Evolutionary conservation across 1,140 invertebrate species (phyloP), one percentile per base, ranked within the genome.

Genomic region (Dendrolimus kikuchii): DNA sequence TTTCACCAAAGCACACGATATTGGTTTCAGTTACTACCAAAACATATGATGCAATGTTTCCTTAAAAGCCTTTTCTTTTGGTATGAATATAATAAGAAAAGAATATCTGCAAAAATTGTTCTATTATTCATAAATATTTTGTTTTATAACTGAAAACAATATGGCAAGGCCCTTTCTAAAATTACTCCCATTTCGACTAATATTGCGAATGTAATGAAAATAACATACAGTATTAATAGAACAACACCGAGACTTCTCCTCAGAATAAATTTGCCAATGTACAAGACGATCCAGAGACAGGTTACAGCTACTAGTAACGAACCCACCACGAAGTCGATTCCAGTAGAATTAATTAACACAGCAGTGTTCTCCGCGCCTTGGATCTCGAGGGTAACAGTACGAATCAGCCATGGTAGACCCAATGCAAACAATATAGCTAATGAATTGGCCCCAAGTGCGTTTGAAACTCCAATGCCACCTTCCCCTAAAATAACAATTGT

Each of bases 341-440:
- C 89, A 10, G 82, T 84, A 0, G 91, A 93, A 37, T 89, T 86
- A 47, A 91, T 91, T 36, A 71, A 53, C 0, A 91, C 85, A 10
- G 68, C 82, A 0, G 82, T 64, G 1, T 71, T 53, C 2, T 86
- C 62, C 0, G 58, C 68, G 4, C 89, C 86, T n/a, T 89, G 71
- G 0, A 60, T 77, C 1, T 88, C 77, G 7, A 89, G 80, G 44
- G 91, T 84, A 45, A 93, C 74, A 4, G 91, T 92, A 64, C 92
- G 94, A 45, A 96, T 92, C 5, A 94, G 90, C 95, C 95, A 97
- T 0, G 95, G 95, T 7, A 96, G 66, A 3, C 94, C 94, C 7
- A 96, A 81, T n/a, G 94, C 95, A n/a, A 96, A 87, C 0, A 96
- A 72, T 51, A 96, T 95, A 54, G 95, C 95, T 66, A 97, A 86